phyloP scores from a whole-genome alignment of 2,113 vertebrate species.

The Gymnobelideus leadbeateri region DNA sequence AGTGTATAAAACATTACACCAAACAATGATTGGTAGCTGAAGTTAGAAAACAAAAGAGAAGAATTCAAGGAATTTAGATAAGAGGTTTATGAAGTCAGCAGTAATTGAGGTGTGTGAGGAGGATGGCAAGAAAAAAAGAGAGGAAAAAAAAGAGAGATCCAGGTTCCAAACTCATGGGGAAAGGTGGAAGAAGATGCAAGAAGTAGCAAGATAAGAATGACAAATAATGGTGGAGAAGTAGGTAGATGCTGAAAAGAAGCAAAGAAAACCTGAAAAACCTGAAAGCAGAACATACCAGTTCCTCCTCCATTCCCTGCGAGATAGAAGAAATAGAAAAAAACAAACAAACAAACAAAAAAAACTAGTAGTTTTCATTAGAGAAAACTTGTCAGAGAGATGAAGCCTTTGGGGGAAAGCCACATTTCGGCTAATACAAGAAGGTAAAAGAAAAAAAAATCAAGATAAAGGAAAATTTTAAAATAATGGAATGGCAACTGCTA shows the following conservation, averaged over 20 bases:
- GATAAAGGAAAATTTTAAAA: not conserved
- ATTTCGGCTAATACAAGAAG: not conserved
- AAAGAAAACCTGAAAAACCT: not conserved
- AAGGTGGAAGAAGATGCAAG: not conserved
- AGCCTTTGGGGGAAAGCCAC: not conserved
- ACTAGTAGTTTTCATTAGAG: not conserved
- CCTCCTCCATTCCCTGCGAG: not conserved
- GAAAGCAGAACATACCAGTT: not conserved
- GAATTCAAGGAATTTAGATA: not conserved
- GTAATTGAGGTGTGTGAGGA: not conserved
- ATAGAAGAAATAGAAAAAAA: not conserved
- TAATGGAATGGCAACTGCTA: not conserved
- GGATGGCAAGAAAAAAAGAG: not conserved
- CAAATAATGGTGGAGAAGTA: not conserved
- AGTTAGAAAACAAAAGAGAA: not conserved
- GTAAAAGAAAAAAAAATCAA: not conserved
- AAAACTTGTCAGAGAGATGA: not conserved
- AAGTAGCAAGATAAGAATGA: not conserved
- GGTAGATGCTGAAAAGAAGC: not conserved
- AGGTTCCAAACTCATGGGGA: not conserved
- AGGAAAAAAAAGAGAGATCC: not conserved
- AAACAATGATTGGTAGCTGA: not conserved
- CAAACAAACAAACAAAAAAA: too few relatives aligned
- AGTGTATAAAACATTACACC: too few relatives aligned
- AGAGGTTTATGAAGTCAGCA: not conserved